These are phyloP conservation scores for Tuta absoluta DNA, from an alignment of 2,888 invertebrate genomes.

Conservation along the genomic window DNA sequence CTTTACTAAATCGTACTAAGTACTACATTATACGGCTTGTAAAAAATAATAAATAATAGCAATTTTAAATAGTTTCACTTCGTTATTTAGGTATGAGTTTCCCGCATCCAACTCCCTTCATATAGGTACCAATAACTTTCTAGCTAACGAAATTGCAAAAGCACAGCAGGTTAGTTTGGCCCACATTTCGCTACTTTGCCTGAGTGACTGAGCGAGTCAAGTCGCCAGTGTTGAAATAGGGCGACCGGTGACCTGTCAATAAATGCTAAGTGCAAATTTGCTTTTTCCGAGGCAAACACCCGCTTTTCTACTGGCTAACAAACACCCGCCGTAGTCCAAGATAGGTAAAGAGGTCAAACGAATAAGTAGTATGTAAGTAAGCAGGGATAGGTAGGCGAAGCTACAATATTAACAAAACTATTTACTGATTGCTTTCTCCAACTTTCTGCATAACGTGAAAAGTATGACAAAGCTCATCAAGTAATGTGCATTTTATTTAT, in stretches of 20 bases:
- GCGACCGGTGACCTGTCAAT: constrained; percentile 36
- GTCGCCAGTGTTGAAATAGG: constrained; percentile 35
- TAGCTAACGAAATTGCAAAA: neutral
- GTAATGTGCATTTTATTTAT: too few species aligned
- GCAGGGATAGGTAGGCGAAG: neutral
- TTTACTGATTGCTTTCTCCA: too few species aligned
- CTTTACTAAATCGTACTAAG: too few species aligned
- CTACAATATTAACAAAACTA: too few species aligned
- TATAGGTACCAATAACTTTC: neutral
- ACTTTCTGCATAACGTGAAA: too few species aligned
- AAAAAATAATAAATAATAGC: too few species aligned
- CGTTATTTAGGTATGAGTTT: neutral
- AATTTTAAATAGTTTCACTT: too few species aligned
- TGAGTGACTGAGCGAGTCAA: constrained; percentile 5
- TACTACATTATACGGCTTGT: too few species aligned
- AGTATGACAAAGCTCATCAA: too few species aligned
- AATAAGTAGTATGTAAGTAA: neutral
- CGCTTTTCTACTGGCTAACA: constrained; percentile 20
- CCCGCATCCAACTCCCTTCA: neutral
- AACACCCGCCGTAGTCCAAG: neutral
- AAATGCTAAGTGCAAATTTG: constrained; percentile 39
- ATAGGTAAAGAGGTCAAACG: neutral
- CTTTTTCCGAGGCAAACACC: constrained; percentile 31
- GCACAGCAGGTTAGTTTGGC: constrained; percentile 14
- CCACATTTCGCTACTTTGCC: constrained; percentile 20